Evolutionary conservation across 35 echinoderm and acorn worm species (phyloP).

Genomic region (Strongylocentrotus purpuratus): DNA sequence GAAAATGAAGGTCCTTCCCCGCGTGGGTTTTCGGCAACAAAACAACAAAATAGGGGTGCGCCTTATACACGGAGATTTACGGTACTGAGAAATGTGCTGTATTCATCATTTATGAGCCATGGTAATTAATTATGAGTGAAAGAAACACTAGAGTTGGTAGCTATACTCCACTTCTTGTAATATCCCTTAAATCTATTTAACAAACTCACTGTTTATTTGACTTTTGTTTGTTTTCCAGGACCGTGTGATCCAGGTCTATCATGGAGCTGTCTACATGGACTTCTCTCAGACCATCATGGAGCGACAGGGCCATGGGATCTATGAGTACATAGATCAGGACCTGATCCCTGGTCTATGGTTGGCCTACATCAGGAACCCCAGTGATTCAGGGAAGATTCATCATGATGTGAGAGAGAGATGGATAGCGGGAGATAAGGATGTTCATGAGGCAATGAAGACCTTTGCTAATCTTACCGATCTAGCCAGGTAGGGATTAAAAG

Average conservation of each 20-base stretch:
- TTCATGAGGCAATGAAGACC: slow-evolving; percentile 57
- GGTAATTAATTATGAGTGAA: no score
- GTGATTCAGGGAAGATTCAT: slow-evolving; percentile 88
- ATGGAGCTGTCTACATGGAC: slow-evolving; percentile 83
- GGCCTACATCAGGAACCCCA: slow-evolving; percentile 82
- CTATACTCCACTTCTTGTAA: no score
- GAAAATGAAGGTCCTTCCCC: no score
- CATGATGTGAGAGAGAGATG: slow-evolving; percentile 71
- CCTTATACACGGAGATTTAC: no score
- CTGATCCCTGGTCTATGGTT: slow-evolving; percentile 75
- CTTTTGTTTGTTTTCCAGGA: neutral
- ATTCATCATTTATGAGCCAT: no score
- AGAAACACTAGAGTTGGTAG: no score
- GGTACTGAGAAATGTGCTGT: no score
- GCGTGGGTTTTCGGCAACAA: no score
- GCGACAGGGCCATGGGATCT: slow-evolving; percentile 68
- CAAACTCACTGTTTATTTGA: no score
- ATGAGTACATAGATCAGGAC: slow-evolving; percentile 62
- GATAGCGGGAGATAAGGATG: slow-evolving; percentile 66
- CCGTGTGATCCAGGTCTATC: slow-evolving; percentile 63
- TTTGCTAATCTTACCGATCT: slow-evolving; percentile 83
- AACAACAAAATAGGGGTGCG: no score
- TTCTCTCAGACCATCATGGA: slow-evolving; percentile 60
- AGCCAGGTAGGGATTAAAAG: slow-evolving; percentile 58
- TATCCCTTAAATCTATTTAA: no score